These are phyloP conservation scores for Prionace glauca DNA, from an alignment of 2,797 vertebrate genomes.

Conservation along the genomic window DNA sequence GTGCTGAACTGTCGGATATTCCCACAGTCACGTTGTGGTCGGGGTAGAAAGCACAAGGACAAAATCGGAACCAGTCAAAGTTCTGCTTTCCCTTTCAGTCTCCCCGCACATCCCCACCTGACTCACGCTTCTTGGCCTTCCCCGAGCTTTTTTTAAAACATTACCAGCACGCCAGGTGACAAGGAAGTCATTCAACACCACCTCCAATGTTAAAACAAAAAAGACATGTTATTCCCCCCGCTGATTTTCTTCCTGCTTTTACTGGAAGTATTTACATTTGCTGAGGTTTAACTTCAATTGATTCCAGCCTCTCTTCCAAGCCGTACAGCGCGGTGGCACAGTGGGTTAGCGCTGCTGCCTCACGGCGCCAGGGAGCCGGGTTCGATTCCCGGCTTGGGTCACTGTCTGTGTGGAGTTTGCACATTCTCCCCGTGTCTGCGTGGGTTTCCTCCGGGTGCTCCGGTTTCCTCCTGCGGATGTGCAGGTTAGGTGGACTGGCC, in stretches of 20 bases:
- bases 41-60: neutral
- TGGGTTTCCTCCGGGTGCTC: no score
- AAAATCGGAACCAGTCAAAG: neutral
- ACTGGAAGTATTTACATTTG: neutral
- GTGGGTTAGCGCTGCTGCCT: no score
- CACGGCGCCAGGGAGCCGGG: no score
- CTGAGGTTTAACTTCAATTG: neutral
- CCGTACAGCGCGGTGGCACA: neutral
- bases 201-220: neutral
- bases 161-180: no score
- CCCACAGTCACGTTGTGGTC: neutral
- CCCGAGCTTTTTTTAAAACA: neutral
- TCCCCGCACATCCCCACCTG: neutral
- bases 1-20: neutral
- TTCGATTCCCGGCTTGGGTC: no score
- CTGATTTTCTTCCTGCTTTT: neutral
- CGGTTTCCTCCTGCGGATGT: no score
- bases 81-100: neutral
- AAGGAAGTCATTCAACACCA: neutral
- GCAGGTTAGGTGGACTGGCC: no score
- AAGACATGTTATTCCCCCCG: neutral
- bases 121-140: neutral
- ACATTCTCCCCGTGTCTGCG: no score
- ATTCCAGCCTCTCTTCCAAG: neutral
- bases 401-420: no score